Evolutionary conservation across 2,888 invertebrate genomes (phyloP), one percentile per base, ranked within the genome.

Genomic region (Dryococelus australis): DNA sequence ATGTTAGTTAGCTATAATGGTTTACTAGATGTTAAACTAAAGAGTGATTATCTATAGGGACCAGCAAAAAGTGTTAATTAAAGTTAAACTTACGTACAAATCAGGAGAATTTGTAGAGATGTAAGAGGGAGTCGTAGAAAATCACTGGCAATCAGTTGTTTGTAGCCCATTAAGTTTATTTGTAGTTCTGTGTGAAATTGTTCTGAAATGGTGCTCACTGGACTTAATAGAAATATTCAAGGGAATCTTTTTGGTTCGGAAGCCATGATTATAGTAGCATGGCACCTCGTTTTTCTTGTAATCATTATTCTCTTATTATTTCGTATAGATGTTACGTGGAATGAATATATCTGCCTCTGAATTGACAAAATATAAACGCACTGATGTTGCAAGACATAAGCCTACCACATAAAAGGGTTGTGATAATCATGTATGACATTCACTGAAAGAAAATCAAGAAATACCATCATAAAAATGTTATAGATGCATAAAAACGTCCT

Each of bases 21-120:
- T 65, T 65, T 65, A 65, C 65, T 65, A 65, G 65, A 65, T 16
- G 65, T 65, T 65, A 8, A 65, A 83, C 83, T 16, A 83, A 83
- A 86, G 85, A 87, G 88, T 87, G 88, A 88, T 86, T 88, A 87
- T 88, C 87, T 84, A 84, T 86, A 88, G 88, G 88, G 88, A 88
- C 88, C 88, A 88, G 88, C 87, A 43, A 86, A n/a, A 87, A 83
- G 28, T 83, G 83, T 83, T 43, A 83, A 83, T 83, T 83, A 83
- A 83, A 83, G 83, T 83, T 43, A 83, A 65, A 65, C 65, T 24
- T 65, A 13, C 65, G 65, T 65, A 65, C 65, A 65, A 65, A 65
- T 65, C 65, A 65, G 24, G 24, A 65, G 65, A 65, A 65, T 65
- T 65, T 65, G 65, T 65, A 65, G 65, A 65, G 24, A 16, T 65